Percentiles rank a stretch among this genome's conserved stretches.
phyloP scores from a whole-genome alignment of 2,888 invertebrate species.

The Chrysomela aeneicollis region DNA sequence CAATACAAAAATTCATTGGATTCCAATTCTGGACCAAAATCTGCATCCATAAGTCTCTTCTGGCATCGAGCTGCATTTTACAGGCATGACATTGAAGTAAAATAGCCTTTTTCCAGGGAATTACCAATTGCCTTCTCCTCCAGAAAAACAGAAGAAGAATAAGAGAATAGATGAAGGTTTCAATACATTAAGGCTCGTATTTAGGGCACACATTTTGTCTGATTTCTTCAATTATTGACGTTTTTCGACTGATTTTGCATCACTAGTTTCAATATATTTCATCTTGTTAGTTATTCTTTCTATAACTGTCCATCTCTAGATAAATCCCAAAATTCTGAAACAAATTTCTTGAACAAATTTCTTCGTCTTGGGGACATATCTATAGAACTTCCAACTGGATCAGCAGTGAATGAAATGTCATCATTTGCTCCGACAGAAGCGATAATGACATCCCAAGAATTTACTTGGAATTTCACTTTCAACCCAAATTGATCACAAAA shows the following conservation, averaged over 20 bases:
- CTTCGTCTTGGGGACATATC: no score
- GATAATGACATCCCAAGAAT: constrained; percentile 17
- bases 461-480: constrained; percentile 15
- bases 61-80: no score
- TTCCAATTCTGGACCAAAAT: constrained; percentile 9
- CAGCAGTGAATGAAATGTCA: neutral
- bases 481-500: constrained; percentile 18
- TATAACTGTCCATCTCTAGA: constrained; percentile 2
- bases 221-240: constrained; percentile 20
- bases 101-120: no score
- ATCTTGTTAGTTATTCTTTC: constrained; percentile 16
- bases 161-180: constrained; percentile 17
- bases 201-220: constrained; percentile 19
- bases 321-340: neutral
- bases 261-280: constrained; percentile 18
- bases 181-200: no score
- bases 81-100: no score
- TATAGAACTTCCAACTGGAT: no score
- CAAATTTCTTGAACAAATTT: neutral
- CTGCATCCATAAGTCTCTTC: constrained; percentile 9
- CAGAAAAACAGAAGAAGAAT: constrained; percentile 21
- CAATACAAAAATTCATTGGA: neutral
- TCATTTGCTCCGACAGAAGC: neutral
- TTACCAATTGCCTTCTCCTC: constrained; percentile 22
- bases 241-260: constrained; percentile 13